Percentiles rank a stretch among this genome's conserved stretches.
These are phyloP conservation scores for Acleris emargana DNA, from an alignment of 2,888 invertebrate genomes.

Conservation along the genomic window DNA sequence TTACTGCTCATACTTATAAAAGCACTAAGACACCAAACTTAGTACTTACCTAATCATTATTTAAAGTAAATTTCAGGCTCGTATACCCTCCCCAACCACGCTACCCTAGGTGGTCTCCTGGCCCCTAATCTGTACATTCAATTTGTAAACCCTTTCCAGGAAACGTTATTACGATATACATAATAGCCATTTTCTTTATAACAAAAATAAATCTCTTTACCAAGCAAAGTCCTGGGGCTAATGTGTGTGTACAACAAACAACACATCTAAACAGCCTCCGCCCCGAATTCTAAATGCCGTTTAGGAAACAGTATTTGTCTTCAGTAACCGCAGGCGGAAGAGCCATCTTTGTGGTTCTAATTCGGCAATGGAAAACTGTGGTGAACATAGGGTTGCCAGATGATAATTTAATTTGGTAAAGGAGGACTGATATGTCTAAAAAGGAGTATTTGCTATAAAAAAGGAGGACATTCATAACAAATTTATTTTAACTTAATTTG, in stretches of 20 bases:
- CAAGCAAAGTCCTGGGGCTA: conserved; percentile 11
- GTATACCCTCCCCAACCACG: neutral
- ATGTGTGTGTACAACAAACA: conserved; percentile 20
- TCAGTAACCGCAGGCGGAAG: conserved; percentile 20
- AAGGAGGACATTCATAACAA: too few species aligned
- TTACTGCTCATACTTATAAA: too few species aligned
- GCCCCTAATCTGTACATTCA: conserved; percentile 19
- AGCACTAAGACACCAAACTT: too few species aligned
- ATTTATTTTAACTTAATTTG: too few species aligned
- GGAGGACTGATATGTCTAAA: too few species aligned
- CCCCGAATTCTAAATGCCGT: conserved; percentile 12
- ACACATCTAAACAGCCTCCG: conserved; percentile 1
- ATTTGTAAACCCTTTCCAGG: conserved; percentile 23
- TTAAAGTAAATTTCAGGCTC: too few species aligned
- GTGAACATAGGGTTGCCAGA: neutral
- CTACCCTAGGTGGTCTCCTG: conserved; percentile 2
- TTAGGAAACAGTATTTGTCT: conserved; percentile 25
- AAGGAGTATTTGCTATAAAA: too few species aligned
- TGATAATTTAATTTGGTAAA: too few species aligned
- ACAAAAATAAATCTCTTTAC: conserved; percentile 22
- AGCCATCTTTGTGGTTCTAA: conserved; percentile 21
- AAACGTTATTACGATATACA: conserved; percentile 10
- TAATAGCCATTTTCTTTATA: conserved; percentile 17
- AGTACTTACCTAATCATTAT: too few species aligned
- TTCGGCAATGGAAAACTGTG: conserved; percentile 17